Evolutionary conservation across 2,113 vertebrate species (phyloP).

Genomic region (Macquaria ambigua): DNA sequence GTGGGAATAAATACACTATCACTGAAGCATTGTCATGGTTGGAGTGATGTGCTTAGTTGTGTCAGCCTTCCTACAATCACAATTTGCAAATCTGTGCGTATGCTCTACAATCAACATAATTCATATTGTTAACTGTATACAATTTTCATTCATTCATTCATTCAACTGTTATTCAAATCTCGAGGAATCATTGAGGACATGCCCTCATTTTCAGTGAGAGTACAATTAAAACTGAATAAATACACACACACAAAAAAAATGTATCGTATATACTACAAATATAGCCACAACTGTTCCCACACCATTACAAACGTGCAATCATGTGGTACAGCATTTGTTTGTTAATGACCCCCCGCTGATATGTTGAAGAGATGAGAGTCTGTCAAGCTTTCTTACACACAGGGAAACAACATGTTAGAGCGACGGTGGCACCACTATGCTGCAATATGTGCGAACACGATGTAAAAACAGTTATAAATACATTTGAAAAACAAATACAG

Average conservation of each 20-base stretch:
- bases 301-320: background rate
- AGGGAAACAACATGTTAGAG: constrained; percentile 40
- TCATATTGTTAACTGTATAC: background rate
- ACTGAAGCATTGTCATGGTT: constrained; percentile 11
- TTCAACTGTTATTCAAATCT: too few relatives aligned
- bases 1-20: background rate
- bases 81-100: background rate
- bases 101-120: constrained; percentile 1
- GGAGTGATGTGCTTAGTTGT: background rate
- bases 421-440: constrained; percentile 21
- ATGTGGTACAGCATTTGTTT: constrained; percentile 28
- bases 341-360: constrained; percentile 64
- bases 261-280: background rate
- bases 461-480: constrained; percentile 31
- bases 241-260: background rate
- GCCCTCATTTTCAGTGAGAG: too few relatives aligned
- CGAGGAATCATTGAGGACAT: too few relatives aligned
- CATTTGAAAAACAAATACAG: background rate
- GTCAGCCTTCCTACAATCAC: background rate
- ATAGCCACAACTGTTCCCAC: constrained; percentile 6
- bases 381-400: constrained; percentile 55
- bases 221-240: too few relatives aligned
- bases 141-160: too few relatives aligned
- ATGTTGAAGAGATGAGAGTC: constrained; percentile 61
- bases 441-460: constrained; percentile 34